Conservation (phyloP, 1,140 invertebrate genomes). For the Hylaeus anthracinus region DNA sequence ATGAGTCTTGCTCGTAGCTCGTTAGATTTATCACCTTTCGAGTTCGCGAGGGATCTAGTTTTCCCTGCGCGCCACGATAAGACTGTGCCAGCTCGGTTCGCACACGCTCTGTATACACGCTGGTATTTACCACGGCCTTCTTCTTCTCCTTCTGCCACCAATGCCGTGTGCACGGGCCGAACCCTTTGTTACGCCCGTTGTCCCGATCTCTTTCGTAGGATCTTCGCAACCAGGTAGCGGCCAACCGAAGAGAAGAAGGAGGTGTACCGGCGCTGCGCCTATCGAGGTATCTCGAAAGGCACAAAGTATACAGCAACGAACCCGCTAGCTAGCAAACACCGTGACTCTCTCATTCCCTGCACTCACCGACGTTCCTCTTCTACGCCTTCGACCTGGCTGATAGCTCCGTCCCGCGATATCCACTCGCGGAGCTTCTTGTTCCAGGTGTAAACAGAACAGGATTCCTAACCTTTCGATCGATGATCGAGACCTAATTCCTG, state of each 20-base stretch:
- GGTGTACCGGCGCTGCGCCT: conserved; percentile 49
- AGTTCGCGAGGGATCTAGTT: conserved; percentile 68
- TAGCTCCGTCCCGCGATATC: no score
- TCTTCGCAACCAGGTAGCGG: conserved; percentile 59
- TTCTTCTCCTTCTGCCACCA: conserved; percentile 31
- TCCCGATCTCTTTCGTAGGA: conserved; percentile 66
- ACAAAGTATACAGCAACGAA: conserved; percentile 62
- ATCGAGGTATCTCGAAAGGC: conserved; percentile 68
- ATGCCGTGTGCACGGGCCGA: conserved; percentile 45
- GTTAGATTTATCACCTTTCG: conserved; percentile 72
- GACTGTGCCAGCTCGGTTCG: conserved; percentile 29
- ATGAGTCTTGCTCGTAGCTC: conserved; percentile 59
- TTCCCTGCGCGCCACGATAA: conserved; percentile 59
- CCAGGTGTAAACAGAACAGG: conserved; percentile 43
- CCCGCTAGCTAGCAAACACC: conserved; percentile 60
- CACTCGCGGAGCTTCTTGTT: conserved; percentile 25
- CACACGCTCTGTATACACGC: conserved; percentile 22
- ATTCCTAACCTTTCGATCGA: conserved; percentile 33
- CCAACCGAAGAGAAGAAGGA: conserved; percentile 45
- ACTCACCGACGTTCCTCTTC: not conserved
- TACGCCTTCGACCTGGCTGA: not conserved
- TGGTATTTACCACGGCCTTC: conserved; percentile 42
- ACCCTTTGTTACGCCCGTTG: conserved; percentile 73
- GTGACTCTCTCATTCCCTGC: conserved; percentile 50
- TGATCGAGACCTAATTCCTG: conserved; percentile 12